These are phyloP conservation scores for Buceros bicornis DNA, from an alignment of 2,797 vertebrate genomes.

Conservation along the genomic window DNA sequence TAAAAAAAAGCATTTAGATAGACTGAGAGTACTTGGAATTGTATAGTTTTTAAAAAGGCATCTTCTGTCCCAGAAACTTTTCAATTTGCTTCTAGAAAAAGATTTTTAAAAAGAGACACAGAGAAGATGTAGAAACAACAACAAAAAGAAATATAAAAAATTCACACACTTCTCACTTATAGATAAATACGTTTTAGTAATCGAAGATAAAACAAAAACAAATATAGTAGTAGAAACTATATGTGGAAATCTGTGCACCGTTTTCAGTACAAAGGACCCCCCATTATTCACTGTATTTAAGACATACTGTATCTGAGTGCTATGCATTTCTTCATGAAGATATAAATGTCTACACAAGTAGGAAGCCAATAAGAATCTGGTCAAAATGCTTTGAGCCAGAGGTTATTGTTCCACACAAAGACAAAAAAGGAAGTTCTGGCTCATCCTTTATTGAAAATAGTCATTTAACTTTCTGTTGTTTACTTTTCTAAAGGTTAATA, in stretches of 20 bases:
- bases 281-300: neutral
- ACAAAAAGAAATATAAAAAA: neutral
- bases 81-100: neutral
- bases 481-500: conserved; percentile 33
- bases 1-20: neutral
- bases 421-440: neutral
- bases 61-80: neutral
- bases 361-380: neutral
- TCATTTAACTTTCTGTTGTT: neutral
- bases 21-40: neutral
- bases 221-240: neutral
- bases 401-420: neutral
- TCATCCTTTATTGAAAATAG: neutral
- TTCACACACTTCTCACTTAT: neutral
- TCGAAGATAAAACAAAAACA: neutral
- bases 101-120: neutral
- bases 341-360: neutral
- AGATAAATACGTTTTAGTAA: neutral
- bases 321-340: neutral
- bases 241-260: neutral
- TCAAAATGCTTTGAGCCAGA: neutral
- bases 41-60: too few relatives aligned
- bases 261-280: neutral
- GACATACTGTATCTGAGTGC: neutral
- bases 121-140: neutral